Evolutionary conservation across 1,140 invertebrate species (phyloP), one percentile per base, ranked within the genome.

Genomic region (Ceratosolen fusciceps): DNA sequence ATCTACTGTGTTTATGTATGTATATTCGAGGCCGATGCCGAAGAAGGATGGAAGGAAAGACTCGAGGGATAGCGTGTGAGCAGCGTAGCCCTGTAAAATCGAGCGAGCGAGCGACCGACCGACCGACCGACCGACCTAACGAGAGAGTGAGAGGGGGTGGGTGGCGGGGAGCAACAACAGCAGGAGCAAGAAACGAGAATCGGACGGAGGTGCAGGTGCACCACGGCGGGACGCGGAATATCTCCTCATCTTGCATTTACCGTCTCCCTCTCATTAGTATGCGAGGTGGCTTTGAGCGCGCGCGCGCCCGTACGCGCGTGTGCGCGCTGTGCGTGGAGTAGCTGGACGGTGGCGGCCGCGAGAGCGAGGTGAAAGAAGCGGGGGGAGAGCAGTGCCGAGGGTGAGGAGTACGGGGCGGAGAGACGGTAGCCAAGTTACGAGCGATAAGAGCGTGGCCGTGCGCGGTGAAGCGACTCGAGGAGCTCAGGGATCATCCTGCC

Each of bases 151-250:
- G 8, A 24, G 39, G 10, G 26, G 39, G 26, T 37, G 14, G 16
- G 34, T 7, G 16, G 67, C 10, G 4, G 49, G 56, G 2, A 29
- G 29, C 26, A 19, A 60, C n/a, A 10, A 19, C 26, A 60, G n/a
- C n/a, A 26, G 26, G 10, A 26, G 26, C n/a, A 60, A 60, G 56
- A 29, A 29, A 60, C 4, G 56, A 60, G 56, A 29, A 60, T 9
- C 49, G 67, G 47, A 52, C 14, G 16, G 52, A 65, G 73, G 56
- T 10, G 58, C 76, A 77, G 76, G 76, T 77, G 76, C 76, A 71
- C 39, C 39, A 3, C 68, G 68, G 43, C 29, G 26, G 14, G 19
- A 16, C 68, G 67, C 65, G 34, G 47, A 19, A 54, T 65, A 29
- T 54, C 60, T 49, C 67, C 24, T 68, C 39, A n/a, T 43, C 37